Base-by-base conservation (phyloP, 2,113 vertebrate species). In the Ancistrus triradiatus region DNA sequence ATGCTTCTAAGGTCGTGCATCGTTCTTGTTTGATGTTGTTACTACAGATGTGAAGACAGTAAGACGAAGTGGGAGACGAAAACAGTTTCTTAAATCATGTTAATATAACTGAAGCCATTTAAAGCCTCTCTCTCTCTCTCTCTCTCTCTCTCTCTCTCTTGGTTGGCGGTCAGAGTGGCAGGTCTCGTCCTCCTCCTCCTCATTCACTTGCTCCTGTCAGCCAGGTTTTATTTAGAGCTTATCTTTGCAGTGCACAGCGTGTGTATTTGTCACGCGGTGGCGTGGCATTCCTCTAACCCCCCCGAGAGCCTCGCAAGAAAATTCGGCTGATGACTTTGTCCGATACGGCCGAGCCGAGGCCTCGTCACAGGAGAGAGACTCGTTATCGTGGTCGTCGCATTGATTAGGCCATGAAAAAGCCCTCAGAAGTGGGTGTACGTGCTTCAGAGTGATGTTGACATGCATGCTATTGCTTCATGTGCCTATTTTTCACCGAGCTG, bases 141-240 rank as follows among this genome's bases (percentile, higher is more conserved):
- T 33, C 18, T 10, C 37, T 27, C 18, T 27, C 22, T 27, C 17
- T 24, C 13, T 25, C 8, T 51, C 15, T 31, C 50, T 9, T 31
- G 11, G 35, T 42, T 40, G 40, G 76, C 78, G 57, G 72, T 81
- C 80, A 85, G 80, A 84, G 84, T 68, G 83, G 84, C 83, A 86
- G 66, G 53, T 56, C 84, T 84, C 83, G 84, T 78, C 84, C 83
- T 85, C 86, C 86, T 87, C 88, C 52, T 84, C 87, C 83, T 84
- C 86, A 86, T 88, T 87, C 87, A 85, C 59, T 88, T 85, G 82
- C 81, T 83, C 80, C 84, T 88, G 88, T 90, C 88, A 87, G 78
- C 72, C 78, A 70, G 79, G 86, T 86, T 86, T 89, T 88, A 87
- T 88, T 90, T 85, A 81, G 75, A 73, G 85, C 86, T 90, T 90